Base-by-base conservation (phyloP, 2,888 invertebrate species). In the Trichopria drosophilae region DNA sequence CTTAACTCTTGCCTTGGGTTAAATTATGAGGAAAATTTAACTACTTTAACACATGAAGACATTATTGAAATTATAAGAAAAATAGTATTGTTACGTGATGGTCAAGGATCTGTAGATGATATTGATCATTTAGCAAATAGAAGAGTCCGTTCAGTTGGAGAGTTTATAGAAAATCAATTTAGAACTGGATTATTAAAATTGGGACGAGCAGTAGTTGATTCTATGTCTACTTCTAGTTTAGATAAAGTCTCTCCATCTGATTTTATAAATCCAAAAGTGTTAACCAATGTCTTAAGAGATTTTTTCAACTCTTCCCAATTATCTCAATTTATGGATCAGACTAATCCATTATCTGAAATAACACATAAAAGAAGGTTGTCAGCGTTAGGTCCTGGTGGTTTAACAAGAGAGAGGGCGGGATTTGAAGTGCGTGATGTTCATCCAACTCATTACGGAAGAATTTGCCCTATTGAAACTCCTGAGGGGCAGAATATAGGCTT, bases 251-350 rank as follows among this genome's bases (percentile, higher is more conserved):
- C 15, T 6, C 42, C 42, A 15, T 13, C n/a, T 42, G 42, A 42
- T 42, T 22, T 42, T 31, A 13, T 42, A 7, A 42, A 42, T 42
- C 15, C 42, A 42, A 42, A 42, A 13, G 42, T 13, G 12, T 42
- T 42, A 42, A 42, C 15, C 5, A 12, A 6, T 22, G 42, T 42
- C 4, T 12, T 42, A 12, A 42, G 42, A 31, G 42, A 42, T 42
- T 42, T 42, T 9, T 42, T 42, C 15, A 13, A 13, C 34, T 12
- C 31, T 7, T 40, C 32, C 6, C 47, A 47, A 24, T 32, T 47
- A 23, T 47, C 40, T 16, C 47, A 47, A 40, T 47, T 47, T 47
- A 47, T 47, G 47, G 47, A 47, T 47, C 47, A 47, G 19, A 47
- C 40, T 18, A 47, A 47, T 47, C 47, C 47, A 26, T 18, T 47